Percentiles rank a stretch among this genome's conserved stretches.
These are phyloP conservation scores for Hepsetus odoe DNA, from an alignment of 2,113 vertebrate species.

Conservation along the genomic window DNA sequence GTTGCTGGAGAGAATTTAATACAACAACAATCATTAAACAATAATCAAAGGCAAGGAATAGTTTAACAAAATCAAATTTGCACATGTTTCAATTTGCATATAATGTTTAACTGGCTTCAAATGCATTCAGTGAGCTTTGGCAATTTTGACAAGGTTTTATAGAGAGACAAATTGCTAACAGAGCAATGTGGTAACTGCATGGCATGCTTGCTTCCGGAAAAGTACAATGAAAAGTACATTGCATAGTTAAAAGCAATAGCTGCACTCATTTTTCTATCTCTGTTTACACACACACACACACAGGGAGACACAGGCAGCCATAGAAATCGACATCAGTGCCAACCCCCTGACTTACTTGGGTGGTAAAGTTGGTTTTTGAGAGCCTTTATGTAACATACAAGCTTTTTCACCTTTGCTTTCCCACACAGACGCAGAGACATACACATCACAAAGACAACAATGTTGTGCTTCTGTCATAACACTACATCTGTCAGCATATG, in stretches of 20 bases:
- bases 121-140: no score
- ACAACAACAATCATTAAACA: background rate
- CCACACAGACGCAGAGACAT: background rate
- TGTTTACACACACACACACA: background rate
- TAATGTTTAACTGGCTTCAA: no score
- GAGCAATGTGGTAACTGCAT: background rate
- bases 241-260: background rate
- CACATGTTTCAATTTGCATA: no score
- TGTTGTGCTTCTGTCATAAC: constrained; percentile 5
- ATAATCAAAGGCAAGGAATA: no score
- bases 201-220: no score
- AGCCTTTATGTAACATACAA: background rate
- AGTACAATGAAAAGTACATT: background rate
- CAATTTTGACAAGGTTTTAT: no score
- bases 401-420: background rate
- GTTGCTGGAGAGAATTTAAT: background rate
- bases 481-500: constrained; percentile 30
- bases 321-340: background rate
- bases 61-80: no score
- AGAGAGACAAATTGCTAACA: no score
- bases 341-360: background rate
- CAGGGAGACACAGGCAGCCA: background rate
- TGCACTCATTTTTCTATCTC: background rate
- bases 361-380: background rate
- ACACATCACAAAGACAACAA: background rate